A percentile compares a stretch with the other conserved stretches of the same genome.
phyloP scores from a whole-genome alignment of 2,888 invertebrate species.

The Sarcophaga carnaria region DNA sequence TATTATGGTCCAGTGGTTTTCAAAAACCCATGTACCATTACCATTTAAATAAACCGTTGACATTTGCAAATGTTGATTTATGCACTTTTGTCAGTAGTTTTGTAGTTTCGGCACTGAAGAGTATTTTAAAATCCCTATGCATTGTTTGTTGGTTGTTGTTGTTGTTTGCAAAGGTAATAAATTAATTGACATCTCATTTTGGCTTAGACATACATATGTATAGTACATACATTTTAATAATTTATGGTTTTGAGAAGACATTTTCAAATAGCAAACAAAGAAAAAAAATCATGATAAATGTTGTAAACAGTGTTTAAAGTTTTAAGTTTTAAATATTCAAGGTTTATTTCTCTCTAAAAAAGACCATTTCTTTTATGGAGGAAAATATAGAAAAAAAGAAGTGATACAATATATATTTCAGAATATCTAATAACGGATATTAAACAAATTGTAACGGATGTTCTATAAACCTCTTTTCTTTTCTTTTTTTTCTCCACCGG shows the following conservation, averaged over 20 bases:
- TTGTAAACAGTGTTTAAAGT: neutral
- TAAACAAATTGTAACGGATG: slow-evolving; percentile 10
- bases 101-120: neutral
- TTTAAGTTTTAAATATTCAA: neutral
- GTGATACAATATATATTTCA: no score
- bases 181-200: slow-evolving; percentile 32
- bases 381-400: no score
- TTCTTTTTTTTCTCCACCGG: neutral
- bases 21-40: slow-evolving; percentile 18
- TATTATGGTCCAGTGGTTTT: slow-evolving; percentile 47
- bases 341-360: no score
- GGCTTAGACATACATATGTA: neutral
- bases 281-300: neutral
- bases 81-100: slow-evolving; percentile 16
- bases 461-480: neutral
- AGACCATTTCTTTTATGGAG: no score
- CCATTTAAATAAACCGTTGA: slow-evolving; percentile 27
- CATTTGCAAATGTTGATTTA: slow-evolving; percentile 50
- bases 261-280: neutral
- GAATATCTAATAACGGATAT: slow-evolving; percentile 12
- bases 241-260: slow-evolving; percentile 28
- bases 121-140: neutral
- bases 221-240: neutral
- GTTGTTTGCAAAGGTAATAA: slow-evolving; percentile 6
- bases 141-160: neutral